These are phyloP conservation scores for Ciconia maguari DNA, from an alignment of 2,113 vertebrate genomes.

Conservation along the genomic window DNA sequence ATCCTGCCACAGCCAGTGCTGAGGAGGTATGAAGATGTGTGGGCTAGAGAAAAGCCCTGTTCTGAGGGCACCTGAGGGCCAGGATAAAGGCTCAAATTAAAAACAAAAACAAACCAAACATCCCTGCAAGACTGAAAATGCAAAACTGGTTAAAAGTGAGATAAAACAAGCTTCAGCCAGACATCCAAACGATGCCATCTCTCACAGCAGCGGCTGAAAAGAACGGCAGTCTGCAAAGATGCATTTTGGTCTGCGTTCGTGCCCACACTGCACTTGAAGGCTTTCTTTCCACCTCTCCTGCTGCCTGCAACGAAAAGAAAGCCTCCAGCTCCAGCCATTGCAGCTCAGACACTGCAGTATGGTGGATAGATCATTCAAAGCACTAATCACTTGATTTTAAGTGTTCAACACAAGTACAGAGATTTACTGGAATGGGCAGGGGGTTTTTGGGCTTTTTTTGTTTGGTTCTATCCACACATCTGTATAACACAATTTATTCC, in stretches of 20 bases:
- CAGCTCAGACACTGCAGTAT: neutral
- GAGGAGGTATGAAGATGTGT: neutral
- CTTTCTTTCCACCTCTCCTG: neutral
- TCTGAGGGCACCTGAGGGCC: neutral
- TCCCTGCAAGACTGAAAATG: neutral
- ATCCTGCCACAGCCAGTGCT: rapidly evolving
- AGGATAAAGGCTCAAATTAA: neutral
- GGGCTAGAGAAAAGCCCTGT: neutral
- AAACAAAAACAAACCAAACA: neutral
- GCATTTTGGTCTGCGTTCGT: neutral
- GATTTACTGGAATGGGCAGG: neutral
- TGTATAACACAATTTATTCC: neutral
- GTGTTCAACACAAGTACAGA: neutral
- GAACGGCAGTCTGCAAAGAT: neutral
- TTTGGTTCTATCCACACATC: no score
- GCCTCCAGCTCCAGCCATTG: neutral
- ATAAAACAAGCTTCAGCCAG: neutral
- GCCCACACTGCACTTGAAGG: neutral
- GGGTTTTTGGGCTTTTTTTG: no score
- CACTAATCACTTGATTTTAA: neutral
- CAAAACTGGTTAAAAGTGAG: neutral
- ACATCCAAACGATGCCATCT: neutral
- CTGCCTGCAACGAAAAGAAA: neutral
- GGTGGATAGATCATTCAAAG: neutral
- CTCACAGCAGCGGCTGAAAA: neutral